Evolutionary conservation across 1,140 invertebrate genomes (phyloP).

Genomic region (Drosophila insularis): DNA sequence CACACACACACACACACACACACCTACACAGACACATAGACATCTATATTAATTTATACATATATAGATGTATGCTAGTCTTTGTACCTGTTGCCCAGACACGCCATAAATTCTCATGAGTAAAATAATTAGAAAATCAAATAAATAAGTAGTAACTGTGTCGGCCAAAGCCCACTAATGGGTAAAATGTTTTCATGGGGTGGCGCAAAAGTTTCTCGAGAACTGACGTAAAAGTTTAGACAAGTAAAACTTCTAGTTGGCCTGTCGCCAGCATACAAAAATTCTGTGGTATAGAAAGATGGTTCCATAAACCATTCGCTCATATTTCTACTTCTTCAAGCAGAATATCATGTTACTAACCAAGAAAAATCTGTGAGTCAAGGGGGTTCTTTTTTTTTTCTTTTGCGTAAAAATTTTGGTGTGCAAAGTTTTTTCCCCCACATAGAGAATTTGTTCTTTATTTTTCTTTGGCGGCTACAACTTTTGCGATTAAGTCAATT

Average conservation of each 20-base stretch:
- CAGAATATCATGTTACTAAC: not conserved
- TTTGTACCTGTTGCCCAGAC: slow-evolving; percentile 61
- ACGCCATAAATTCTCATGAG: slow-evolving; percentile 74
- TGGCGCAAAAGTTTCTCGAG: slow-evolving; percentile 47
- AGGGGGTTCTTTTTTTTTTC: too few relatives aligned
- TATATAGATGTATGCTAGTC: slow-evolving; percentile 33
- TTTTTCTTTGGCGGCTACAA: slow-evolving; percentile 34
- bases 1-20: slow-evolving; percentile 13
- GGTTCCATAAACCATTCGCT: too few relatives aligned
- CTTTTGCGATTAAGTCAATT: slow-evolving; percentile 62
- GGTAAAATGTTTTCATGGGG: slow-evolving; percentile 3
- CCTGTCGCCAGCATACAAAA: not conserved
- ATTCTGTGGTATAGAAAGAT: too few relatives aligned
- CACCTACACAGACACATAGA: slow-evolving; percentile 8
- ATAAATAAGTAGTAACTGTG: slow-evolving; percentile 34
- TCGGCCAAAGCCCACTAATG: slow-evolving; percentile 1
- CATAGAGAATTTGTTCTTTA: not conserved
- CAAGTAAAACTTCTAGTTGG: slow-evolving; percentile 17
- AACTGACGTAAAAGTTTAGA: not conserved
- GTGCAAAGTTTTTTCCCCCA: slow-evolving; percentile 9
- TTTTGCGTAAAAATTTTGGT: not conserved
- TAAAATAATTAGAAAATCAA: slow-evolving; percentile 80
- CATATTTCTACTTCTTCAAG: too few relatives aligned
- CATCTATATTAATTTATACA: slow-evolving; percentile 50
- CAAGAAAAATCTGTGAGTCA: too few relatives aligned